Evolutionary conservation across 2,113 vertebrate species (phyloP).

Genomic region (Poecilia latipinna): DNA sequence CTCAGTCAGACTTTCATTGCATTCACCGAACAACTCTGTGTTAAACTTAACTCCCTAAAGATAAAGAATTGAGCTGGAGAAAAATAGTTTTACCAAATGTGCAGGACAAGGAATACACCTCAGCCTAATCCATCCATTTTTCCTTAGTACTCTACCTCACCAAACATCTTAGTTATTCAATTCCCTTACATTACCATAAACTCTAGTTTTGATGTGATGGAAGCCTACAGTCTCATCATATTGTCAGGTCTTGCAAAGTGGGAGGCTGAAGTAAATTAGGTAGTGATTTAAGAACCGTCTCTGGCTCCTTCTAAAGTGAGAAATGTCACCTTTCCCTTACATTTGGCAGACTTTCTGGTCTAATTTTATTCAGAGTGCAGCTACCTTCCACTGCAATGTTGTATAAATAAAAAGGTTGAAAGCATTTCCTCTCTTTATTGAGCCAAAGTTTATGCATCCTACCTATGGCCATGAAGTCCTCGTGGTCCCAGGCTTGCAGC

Average conservation of each 20-base stretch:
- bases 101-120: background rate
- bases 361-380: slow-evolving; percentile 1
- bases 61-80: too few species aligned
- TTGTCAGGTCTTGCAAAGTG: background rate
- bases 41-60: too few species aligned
- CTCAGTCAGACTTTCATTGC: too few species aligned
- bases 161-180: slow-evolving; percentile 2
- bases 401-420: background rate
- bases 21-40: too few species aligned
- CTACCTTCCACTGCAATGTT: background rate
- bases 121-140: background rate
- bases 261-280: background rate
- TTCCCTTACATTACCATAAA: slow-evolving; percentile 5
- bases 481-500: slow-evolving; percentile 81
- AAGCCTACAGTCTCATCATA: background rate
- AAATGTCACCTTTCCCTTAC: background rate
- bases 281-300: background rate
- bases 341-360: background rate
- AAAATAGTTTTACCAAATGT: too few species aligned
- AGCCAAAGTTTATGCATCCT: slow-evolving; percentile 33
- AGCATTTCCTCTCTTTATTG: background rate
- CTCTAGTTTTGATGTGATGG: background rate
- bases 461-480: slow-evolving; percentile 92
- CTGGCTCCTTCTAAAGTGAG: background rate
- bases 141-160: too few species aligned